Evolutionary conservation across 2,113 vertebrate genomes (phyloP).

Genomic region (Proterorhinus semilunaris): DNA sequence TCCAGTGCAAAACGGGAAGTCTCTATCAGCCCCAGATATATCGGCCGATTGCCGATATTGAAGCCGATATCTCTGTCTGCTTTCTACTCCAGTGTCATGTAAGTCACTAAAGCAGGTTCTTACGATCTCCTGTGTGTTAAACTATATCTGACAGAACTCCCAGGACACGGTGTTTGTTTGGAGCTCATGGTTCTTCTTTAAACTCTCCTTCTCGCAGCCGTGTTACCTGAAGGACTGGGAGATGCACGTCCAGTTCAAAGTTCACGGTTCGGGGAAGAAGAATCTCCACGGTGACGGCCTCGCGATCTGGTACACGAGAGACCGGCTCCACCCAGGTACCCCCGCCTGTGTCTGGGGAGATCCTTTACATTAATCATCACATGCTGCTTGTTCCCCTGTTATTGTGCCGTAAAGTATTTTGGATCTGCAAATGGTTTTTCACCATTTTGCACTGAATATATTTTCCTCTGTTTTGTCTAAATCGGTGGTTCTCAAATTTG

Average conservation of each 20-base stretch:
- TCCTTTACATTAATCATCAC: neutral
- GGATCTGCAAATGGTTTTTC: neutral
- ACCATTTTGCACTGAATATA: neutral
- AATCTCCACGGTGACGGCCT: constrained; percentile 95
- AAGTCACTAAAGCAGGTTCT: too few relatives aligned
- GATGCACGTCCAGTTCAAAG: constrained; percentile 93
- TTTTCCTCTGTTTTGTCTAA: neutral
- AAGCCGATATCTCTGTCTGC: too few relatives aligned
- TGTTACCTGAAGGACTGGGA: constrained; percentile 98
- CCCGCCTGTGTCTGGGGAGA: neutral
- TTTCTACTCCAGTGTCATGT: too few relatives aligned
- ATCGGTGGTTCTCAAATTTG: too few relatives aligned
- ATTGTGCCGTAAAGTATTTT: neutral
- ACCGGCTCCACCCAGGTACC: constrained; percentile 85
- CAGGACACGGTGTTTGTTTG: too few relatives aligned
- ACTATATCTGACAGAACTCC: too few relatives aligned
- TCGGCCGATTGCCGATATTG: too few relatives aligned
- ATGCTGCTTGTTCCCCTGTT: neutral
- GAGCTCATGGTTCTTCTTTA: neutral
- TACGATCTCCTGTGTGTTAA: too few relatives aligned
- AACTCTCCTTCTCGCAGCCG: constrained; percentile 72
- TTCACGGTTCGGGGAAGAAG: constrained; percentile 94
- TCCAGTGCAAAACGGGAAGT: too few relatives aligned
- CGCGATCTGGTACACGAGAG: constrained; percentile 96
- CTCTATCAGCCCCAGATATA: too few relatives aligned